Base-by-base conservation (phyloP, 2,113 vertebrate species). In the Oplegnathus fasciatus region DNA sequence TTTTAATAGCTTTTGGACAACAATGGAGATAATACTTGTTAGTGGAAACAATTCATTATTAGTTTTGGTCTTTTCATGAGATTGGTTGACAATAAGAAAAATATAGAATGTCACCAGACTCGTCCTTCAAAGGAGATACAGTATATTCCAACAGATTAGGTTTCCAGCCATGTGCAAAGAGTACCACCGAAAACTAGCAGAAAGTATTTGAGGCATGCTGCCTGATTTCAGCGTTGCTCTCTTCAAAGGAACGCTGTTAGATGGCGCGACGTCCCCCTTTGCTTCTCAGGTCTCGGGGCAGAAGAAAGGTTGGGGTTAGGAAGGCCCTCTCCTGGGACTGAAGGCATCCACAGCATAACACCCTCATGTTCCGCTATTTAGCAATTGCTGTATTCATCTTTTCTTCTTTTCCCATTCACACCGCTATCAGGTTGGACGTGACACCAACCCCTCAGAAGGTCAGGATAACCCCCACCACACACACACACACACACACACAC, bases 331-430 rank as follows among this genome's bases (percentile, higher is more conserved):
- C 95, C 88, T 91, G 95, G 94, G 95, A 95, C 93, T 85, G 78
- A 94, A 95, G 94, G 95, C 95, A 95, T 95, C 94, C 93, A 81
- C 88, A 79, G 82, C 92, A 90, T 88, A 91, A 95, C 93, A 90
- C 94, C 91, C 93, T 92, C 86, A 86, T 93, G 94, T 95, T 94
- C 93, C 89, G 92, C 95, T 93, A 92, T 92, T 94, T 94, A 94
- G 92, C 93, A 88, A 83, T 86, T 85, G 89, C 93, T 88, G 92
- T 92, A 93, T 95, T 91, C 76, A 92, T 94, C 93, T 92, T 87
- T 90, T 90, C 85, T 88, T n/a, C 92, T 90, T 93, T 90, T 86
- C 71, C 92, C 88, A 89, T 93, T 94, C 93, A 93, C 91, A 93
- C 83, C 76, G 62, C 82, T 93, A 89, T 90, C 90, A 93, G 93